Percentiles rank a stretch among this genome's conserved stretches.
Conservation (phyloP, 2,888 invertebrate species). For the Auanema freiburgensis region DNA sequence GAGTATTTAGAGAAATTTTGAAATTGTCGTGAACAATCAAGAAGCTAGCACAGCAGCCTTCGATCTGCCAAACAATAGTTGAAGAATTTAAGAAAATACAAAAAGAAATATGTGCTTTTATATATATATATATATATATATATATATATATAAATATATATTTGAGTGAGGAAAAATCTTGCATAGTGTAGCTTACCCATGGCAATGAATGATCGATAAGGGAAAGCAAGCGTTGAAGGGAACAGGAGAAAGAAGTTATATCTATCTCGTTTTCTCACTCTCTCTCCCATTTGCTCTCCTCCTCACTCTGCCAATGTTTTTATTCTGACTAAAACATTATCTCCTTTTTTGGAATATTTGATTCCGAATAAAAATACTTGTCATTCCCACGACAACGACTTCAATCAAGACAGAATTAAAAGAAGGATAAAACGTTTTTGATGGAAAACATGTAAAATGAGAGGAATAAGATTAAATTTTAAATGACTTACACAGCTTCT, state of each 20-base stretch:
- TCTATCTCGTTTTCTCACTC: no score
- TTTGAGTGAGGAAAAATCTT: no score
- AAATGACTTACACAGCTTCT: constrained; percentile 13
- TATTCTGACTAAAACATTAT: not conserved
- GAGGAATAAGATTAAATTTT: constrained; percentile 2
- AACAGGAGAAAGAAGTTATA: no score
- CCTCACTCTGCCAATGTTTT: not conserved
- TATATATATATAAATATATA: no score
- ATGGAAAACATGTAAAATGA: constrained; percentile 2
- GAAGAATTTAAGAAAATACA: no score
- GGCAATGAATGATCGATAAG: no score
- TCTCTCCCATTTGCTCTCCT: no score
- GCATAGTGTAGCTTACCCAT: no score
- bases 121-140: no score
- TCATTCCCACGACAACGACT: not conserved
- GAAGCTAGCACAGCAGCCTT: not conserved
- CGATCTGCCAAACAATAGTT: not conserved
- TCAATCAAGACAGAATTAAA: not conserved
- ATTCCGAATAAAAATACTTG: not conserved
- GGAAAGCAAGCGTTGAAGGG: no score
- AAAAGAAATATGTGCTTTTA: not conserved
- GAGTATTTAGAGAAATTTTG: no score
- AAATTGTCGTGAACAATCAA: no score
- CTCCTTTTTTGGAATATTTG: not conserved
- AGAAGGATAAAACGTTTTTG: not conserved